Evolutionary conservation across 2,797 vertebrate genomes (phyloP).

Genomic region (Thaleichthys pacificus): DNA sequence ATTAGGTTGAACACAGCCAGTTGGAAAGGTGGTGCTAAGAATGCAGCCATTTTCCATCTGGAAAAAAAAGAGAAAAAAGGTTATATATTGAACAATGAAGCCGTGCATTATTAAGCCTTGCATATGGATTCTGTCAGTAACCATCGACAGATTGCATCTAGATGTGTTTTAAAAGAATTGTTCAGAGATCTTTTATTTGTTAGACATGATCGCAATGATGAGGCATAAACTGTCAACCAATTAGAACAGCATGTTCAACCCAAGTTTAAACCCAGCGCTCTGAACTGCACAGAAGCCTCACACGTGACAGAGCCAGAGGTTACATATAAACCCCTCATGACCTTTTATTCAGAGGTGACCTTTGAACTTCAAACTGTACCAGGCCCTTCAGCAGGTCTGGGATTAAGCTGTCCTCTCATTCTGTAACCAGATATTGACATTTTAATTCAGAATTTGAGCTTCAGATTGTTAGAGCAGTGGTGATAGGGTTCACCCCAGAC

Average conservation of each 20-base stretch:
- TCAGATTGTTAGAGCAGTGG: not conserved
- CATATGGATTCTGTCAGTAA: not conserved
- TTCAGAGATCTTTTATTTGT: not conserved
- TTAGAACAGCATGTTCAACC: not conserved
- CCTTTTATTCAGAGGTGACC: not conserved
- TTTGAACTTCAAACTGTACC: not conserved
- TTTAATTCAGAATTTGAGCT: not conserved
- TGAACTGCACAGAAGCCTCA: not conserved
- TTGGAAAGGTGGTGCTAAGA: conserved; percentile 52
- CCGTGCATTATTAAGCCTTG: not conserved
- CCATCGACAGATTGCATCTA: not conserved
- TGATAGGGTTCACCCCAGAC: not conserved
- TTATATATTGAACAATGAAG: not conserved
- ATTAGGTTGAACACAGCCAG: conserved; percentile 53
- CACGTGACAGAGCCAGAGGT: not conserved
- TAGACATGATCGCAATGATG: not conserved
- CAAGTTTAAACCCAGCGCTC: not conserved
- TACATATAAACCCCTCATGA: not conserved
- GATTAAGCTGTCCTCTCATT: not conserved
- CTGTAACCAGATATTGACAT: not conserved
- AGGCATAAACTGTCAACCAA: not conserved
- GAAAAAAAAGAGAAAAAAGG: conserved; percentile 4
- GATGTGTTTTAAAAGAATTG: not conserved
- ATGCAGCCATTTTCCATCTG: conserved; percentile 71
- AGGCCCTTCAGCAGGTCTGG: not conserved